These are phyloP conservation scores for Ameiurus melas DNA, from an alignment of 2,113 vertebrate species.

Conservation along the genomic window DNA sequence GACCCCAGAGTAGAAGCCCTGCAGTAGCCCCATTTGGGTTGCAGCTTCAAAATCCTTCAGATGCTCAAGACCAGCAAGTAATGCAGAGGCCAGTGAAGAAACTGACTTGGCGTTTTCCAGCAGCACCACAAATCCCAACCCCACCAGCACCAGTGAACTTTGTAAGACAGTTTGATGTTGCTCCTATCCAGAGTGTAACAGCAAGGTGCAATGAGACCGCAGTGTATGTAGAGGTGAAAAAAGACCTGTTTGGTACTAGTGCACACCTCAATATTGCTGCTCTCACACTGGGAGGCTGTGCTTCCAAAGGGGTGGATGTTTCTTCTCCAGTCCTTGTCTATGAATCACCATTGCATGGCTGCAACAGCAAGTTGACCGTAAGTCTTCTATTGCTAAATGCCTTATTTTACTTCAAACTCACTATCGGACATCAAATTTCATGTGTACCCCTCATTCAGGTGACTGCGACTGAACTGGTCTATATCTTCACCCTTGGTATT, in stretches of 20 bases:
- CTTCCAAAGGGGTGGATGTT: not conserved
- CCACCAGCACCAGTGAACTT: not conserved
- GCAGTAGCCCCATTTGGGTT: not conserved
- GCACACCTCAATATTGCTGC: slow-evolving; percentile 60
- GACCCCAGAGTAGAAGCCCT: not conserved
- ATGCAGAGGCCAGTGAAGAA: slow-evolving; percentile 42
- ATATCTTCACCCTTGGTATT: slow-evolving; percentile 62
- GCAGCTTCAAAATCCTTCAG: not conserved
- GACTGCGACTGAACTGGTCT: slow-evolving; percentile 61
- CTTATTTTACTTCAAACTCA: not conserved
- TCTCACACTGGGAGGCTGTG: slow-evolving; percentile 67
- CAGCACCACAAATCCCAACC: not conserved
- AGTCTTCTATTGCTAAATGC: not conserved
- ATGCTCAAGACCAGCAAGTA: not conserved
- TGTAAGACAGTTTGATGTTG: no score
- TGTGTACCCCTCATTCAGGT: slow-evolving; percentile 55
- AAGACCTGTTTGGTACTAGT: slow-evolving; percentile 67
- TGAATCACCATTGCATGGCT: slow-evolving; percentile 55
- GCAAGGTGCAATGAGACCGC: no score
- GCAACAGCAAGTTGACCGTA: slow-evolving; percentile 53
- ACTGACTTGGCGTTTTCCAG: slow-evolving; percentile 35
- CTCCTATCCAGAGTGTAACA: no score
- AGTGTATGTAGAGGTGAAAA: slow-evolving; percentile 61
- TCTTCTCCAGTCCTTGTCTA: slow-evolving; percentile 52
- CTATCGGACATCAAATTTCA: no score